Evolutionary conservation across 2,797 vertebrate genomes (phyloP).

Genomic region (Spea hammondii): DNA sequence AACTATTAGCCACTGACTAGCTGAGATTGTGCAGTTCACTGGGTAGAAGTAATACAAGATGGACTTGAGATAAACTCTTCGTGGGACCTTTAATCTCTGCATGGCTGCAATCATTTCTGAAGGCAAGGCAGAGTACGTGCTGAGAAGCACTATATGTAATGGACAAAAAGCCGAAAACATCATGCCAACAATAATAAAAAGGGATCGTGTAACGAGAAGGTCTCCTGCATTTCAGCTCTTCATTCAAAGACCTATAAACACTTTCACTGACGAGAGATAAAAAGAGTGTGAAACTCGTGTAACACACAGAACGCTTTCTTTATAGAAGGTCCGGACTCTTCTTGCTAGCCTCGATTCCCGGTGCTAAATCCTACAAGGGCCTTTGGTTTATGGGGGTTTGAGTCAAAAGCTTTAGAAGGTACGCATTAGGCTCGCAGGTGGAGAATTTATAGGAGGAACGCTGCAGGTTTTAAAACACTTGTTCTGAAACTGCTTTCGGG

Average conservation of each 20-base stretch:
- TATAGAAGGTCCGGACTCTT: not conserved
- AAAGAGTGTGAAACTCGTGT: slow-evolving; percentile 15
- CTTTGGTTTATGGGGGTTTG: no score
- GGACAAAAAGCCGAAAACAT: slow-evolving; percentile 50
- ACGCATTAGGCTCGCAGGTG: no score
- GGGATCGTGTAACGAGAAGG: slow-evolving; percentile 57
- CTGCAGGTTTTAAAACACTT: not conserved
- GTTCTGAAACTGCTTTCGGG: no score
- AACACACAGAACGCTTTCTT: not conserved
- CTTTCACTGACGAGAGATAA: slow-evolving; percentile 13
- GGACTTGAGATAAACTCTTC: slow-evolving; percentile 60
- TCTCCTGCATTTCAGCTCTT: slow-evolving; percentile 42
- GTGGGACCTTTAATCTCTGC: slow-evolving; percentile 62
- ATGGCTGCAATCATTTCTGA: slow-evolving; percentile 54
- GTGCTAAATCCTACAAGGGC: no score
- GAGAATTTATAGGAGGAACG: not conserved
- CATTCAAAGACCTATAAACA: slow-evolving; percentile 48
- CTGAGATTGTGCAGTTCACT: slow-evolving; percentile 17
- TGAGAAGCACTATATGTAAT: slow-evolving; percentile 54
- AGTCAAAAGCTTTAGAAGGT: no score
- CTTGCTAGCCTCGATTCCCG: no score
- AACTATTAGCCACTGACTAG: not conserved
- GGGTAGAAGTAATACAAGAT: slow-evolving; percentile 58
- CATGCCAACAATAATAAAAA: slow-evolving; percentile 47
- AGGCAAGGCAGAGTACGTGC: slow-evolving; percentile 57